Evolutionary conservation across 2,888 invertebrate species (phyloP).

Genomic region (Plemyria rubiginata): DNA sequence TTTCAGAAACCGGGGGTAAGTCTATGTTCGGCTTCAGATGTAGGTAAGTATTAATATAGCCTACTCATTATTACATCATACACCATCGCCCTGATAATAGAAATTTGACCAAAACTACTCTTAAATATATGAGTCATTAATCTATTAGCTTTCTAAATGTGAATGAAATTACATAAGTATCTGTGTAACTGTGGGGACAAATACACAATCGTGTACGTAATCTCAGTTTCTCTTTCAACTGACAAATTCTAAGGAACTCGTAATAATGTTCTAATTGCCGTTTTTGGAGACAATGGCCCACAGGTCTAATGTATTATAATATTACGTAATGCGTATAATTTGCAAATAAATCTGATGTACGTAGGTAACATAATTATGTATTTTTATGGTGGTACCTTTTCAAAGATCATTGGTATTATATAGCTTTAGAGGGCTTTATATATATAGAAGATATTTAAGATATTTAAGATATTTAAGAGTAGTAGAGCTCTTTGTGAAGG

Average conservation of each 20-base stretch:
- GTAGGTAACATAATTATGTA: too few species aligned
- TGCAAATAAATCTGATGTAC: too few species aligned
- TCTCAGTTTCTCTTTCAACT: conserved; percentile 54
- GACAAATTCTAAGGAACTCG: conserved; percentile 35
- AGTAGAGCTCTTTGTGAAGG: too few species aligned
- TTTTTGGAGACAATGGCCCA: conserved; percentile 31
- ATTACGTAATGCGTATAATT: conserved; percentile 7
- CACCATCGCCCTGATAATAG: conserved; percentile 47
- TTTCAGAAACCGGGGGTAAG: too few species aligned
- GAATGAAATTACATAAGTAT: conserved; percentile 51
- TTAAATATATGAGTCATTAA: conserved; percentile 54
- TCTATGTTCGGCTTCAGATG: too few species aligned
- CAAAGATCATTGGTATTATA: too few species aligned
- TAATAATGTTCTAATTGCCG: conserved; percentile 36
- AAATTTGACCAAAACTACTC: conserved; percentile 51
- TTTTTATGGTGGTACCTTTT: too few species aligned
- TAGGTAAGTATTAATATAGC: too few species aligned
- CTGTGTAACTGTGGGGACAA: conserved; percentile 41
- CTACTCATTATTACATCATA: conserved; percentile 47
- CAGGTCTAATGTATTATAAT: conserved; percentile 22
- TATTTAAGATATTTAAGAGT: too few species aligned
- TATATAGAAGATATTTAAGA: too few species aligned
- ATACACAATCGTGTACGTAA: conserved; percentile 50
- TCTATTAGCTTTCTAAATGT: conserved; percentile 55
- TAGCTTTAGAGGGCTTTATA: too few species aligned